Evolutionary conservation across 2,113 vertebrate genomes (phyloP).

Genomic region (Zapornia atra): DNA sequence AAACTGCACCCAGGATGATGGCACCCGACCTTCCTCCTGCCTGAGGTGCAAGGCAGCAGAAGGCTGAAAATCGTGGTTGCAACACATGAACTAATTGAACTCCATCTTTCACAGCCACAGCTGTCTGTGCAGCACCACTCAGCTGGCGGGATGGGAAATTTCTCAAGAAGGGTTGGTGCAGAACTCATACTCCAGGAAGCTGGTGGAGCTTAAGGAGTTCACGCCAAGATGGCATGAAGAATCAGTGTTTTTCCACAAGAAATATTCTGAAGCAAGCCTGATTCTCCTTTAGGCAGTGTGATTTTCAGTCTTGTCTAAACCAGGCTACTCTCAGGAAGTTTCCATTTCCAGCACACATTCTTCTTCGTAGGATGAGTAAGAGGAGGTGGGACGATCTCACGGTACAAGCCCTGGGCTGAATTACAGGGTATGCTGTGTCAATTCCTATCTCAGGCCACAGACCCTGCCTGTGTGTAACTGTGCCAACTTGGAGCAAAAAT

Average conservation of each 20-base stretch:
- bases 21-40: not conserved
- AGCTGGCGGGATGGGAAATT: not conserved
- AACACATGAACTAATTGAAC: not conserved
- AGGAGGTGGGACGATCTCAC: not conserved
- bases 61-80: not conserved
- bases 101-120: not conserved
- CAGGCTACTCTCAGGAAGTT: not conserved
- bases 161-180: not conserved
- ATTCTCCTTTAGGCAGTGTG: not conserved
- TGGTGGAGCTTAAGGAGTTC: not conserved
- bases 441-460: not conserved
- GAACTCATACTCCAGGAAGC: not conserved
- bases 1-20: not conserved
- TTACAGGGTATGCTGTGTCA: accelerated
- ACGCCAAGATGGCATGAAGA: not conserved
- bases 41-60: not conserved
- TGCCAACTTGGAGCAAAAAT: not conserved
- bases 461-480: accelerated
- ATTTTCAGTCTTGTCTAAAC: not conserved
- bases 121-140: not conserved
- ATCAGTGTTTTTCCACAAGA: not conserved
- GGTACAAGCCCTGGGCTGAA: not conserved
- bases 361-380: not conserved
- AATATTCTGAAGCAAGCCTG: not conserved
- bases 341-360: not conserved